Evolutionary conservation across 2,888 invertebrate species (phyloP), one percentile per base, ranked within the genome.

Genomic region (Anthoptus insignis): DNA sequence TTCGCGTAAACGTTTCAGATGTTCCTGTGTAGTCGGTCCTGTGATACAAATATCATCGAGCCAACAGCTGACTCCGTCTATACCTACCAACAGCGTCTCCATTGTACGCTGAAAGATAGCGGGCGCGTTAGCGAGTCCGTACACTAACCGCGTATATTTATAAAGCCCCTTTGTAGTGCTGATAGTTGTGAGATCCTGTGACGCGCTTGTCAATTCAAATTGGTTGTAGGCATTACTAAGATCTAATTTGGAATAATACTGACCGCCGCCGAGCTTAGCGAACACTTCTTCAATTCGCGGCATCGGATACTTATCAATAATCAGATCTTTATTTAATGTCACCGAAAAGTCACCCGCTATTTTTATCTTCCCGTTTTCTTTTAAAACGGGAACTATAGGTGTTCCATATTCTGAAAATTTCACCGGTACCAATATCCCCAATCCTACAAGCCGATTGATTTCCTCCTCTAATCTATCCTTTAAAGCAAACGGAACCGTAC

Each of bases 331-430:
- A 59, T 76, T 78, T 29, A 76, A 16, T 0, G 76, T 76, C 4
- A 73, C 64, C 8, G 76, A 75, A 59, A 66, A 78, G 53, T 74
- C 73, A 0, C 68, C 73, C 13, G 71, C 71, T 19, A 74, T 72
- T 45, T 67, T 67, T 8, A 71, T 39, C 13, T 56, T 66, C 1
- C 71, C 71, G 37, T 68, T 69, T 9, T 53, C 52, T 16, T 65
- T 65, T 32, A 60, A 11, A 14, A 65, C 53, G 11, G 66, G 53
- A 0, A 58, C 61, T 7, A 66, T 54, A 19, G 66, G 66, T 3
- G 66, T 66, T 3, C 57, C 61, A 34, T 56, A 66, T 16, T 37
- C 14, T 0, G 66, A 66, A 45, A 47, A 66, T n/a, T 29, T 5
- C 3, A 50, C n/a, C 21, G 50, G 52, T 8, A 29, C 3, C 14